Percentiles rank a stretch among this genome's conserved stretches.
Conservation (phyloP, 1,140 invertebrate genomes). For the Drosophila melanica region DNA sequence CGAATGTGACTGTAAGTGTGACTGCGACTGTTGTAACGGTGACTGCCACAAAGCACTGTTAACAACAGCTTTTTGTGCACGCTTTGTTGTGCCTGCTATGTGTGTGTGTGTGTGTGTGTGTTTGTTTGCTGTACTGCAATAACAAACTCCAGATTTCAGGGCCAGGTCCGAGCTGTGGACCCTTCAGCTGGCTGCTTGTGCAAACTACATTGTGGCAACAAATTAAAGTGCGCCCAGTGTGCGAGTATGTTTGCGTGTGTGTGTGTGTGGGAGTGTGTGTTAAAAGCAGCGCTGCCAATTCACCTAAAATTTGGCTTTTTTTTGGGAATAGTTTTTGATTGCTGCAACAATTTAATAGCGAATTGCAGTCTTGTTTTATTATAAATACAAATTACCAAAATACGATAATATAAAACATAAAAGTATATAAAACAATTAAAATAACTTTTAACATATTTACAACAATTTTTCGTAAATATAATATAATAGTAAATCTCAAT, state of each 20-base stretch:
- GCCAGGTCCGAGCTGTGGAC: conserved; percentile 20
- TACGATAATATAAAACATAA: too few relatives aligned
- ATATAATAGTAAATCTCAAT: too few relatives aligned
- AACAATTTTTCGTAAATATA: too few relatives aligned
- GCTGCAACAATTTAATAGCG: neutral
- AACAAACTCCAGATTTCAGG: conserved; percentile 43
- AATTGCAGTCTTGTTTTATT: neutral
- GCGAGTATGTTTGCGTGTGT: neutral
- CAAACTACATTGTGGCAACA: conserved; percentile 31
- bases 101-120: conserved; percentile 8
- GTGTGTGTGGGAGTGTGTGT: neutral
- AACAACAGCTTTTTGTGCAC: conserved; percentile 14
- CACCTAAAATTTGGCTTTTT: neutral
- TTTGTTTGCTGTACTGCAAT: conserved; percentile 51
- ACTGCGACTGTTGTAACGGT: conserved; percentile 28
- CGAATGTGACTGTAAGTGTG: conserved; percentile 27
- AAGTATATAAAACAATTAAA: too few relatives aligned
- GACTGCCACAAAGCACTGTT: conserved; percentile 22
- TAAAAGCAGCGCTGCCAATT: neutral
- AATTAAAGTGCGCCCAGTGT: conserved; percentile 44
- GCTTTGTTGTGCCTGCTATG: conserved; percentile 10
- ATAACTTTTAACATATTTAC: too few relatives aligned
- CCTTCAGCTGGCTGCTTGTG: conserved; percentile 17
- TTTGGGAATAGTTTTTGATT: neutral
- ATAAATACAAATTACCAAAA: neutral